Percentiles rank a stretch among this genome's conserved stretches.
phyloP scores from a whole-genome alignment of 2,113 vertebrate species.

The Etheostoma spectabile region DNA sequence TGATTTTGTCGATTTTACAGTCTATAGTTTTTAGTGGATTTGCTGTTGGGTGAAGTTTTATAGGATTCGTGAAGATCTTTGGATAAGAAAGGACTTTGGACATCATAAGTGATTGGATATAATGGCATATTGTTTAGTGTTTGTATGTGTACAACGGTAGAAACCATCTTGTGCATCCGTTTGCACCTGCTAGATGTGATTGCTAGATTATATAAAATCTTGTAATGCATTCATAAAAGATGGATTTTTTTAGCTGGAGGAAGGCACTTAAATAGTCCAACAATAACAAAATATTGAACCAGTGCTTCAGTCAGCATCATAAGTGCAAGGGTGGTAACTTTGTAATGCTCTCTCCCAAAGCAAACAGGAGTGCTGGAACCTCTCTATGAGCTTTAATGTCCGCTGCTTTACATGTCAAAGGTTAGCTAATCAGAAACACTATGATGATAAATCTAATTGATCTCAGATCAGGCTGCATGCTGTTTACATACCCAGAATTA shows the following conservation, averaged over 20 bases:
- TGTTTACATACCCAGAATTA: conserved; percentile 13
- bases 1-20: not conserved
- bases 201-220: not conserved
- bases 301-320: not conserved
- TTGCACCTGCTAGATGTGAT: not conserved
- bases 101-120: not conserved
- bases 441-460: conserved; percentile 12
- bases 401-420: not conserved
- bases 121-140: not conserved
- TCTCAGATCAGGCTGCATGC: conserved; percentile 11
- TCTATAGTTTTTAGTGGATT: not conserved
- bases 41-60: not conserved
- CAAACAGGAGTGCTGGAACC: not conserved
- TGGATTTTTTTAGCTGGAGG: not conserved
- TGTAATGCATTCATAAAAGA: not conserved
- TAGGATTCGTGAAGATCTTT: not conserved
- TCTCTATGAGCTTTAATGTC: conserved; percentile 18
- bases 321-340: not conserved
- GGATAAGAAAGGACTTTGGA: not conserved
- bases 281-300: conserved; percentile 3
- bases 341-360: not conserved
- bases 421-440: conserved; percentile 10
- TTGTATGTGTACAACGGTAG: not conserved
- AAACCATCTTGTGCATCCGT: not conserved
- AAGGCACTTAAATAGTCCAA: not conserved